Evolutionary conservation across 1,140 invertebrate genomes (phyloP), one percentile per base, ranked within the genome.

Genomic region (Zaprionus lachaisei): DNA sequence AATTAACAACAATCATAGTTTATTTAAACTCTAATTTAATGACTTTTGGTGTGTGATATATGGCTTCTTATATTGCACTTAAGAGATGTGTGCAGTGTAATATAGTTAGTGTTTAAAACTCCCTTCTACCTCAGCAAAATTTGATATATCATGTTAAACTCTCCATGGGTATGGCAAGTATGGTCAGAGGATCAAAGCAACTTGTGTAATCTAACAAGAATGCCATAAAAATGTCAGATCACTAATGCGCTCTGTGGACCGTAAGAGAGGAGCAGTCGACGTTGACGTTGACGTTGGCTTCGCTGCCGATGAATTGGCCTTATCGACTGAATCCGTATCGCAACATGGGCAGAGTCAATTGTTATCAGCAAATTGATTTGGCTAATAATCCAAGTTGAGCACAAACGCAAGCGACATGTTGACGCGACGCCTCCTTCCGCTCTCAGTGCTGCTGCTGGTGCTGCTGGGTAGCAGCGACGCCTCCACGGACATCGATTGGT

Each of bases 401-500:
- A 24, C 47, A 91, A 91, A 90, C 76, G 72, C 54, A 61, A 64
- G 54, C 74, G 78, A 83, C 72, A 91, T 91, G 86, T 86, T 72
- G 55, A 65, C 60, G 86, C 73, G 87, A 69, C 60, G 79, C 73
- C 80, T 89, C 61, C 74, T 89, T 24, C 58, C 61, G 51, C 31
- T 91, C 34, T 55, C 68, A 57, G 37, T 71, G n/a, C 41, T 72
- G 56, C 44, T 66, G 28, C 54, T 58, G 26, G 24, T 72, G 12
- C 24, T 26, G 47, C 44, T 14, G 24, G 17, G 4, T 2, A 37
- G 22, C 9, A 34, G n/a, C 5, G 47, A 20, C n/a, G 71, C 63
- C 15, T 56, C 64, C 1, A 9, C 68, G 26, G 67, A 80, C 17
- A 73, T 91, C 44, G 93, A 95, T 81, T 98, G 97, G 97, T 97